phyloP scores from a whole-genome alignment of 2,888 invertebrate genomes.

The Drosophila quasianomalipes region DNA sequence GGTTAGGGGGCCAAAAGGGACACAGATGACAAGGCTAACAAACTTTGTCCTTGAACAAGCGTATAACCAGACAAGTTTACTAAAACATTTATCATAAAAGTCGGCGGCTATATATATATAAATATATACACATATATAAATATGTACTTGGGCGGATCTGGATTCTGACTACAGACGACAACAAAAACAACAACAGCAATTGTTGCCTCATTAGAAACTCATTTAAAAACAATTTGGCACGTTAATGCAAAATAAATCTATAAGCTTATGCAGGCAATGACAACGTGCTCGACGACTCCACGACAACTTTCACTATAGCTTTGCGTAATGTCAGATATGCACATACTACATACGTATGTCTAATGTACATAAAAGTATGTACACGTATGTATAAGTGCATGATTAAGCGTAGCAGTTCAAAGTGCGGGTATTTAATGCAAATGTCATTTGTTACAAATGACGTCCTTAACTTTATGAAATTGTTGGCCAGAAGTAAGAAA shows the following conservation, averaged over 20 bases:
- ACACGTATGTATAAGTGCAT: conserved; percentile 8
- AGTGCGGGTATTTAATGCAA: conserved; percentile 65
- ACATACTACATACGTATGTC: conserved; percentile 2
- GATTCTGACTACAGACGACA: conserved; percentile 31
- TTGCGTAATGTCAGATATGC: conserved; percentile 23
- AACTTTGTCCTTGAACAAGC: conserved; percentile 74
- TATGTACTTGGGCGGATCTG: conserved; percentile 35
- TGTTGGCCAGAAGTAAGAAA: neutral
- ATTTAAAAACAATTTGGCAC: conserved; percentile 81
- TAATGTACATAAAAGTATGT: conserved; percentile 2
- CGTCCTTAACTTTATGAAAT: conserved; percentile 47
- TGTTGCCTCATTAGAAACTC: conserved; percentile 81
- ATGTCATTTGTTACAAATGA: conserved; percentile 73
- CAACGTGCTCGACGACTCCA: conserved; percentile 43
- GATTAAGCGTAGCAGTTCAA: conserved; percentile 46
- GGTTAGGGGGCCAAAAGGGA: neutral
- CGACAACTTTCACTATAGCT: conserved; percentile 43
- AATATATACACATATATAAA: neutral
- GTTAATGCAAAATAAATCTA: conserved; percentile 82
- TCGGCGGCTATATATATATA: conserved; percentile 35
- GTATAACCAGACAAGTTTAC: conserved; percentile 47
- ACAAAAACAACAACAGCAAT: conserved; percentile 58
- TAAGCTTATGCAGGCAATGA: conserved; percentile 69
- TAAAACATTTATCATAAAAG: conserved; percentile 69
- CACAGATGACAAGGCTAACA: conserved; percentile 67